Conservation (phyloP, 1,140 invertebrate genomes). For the Papilio polytes region DNA sequence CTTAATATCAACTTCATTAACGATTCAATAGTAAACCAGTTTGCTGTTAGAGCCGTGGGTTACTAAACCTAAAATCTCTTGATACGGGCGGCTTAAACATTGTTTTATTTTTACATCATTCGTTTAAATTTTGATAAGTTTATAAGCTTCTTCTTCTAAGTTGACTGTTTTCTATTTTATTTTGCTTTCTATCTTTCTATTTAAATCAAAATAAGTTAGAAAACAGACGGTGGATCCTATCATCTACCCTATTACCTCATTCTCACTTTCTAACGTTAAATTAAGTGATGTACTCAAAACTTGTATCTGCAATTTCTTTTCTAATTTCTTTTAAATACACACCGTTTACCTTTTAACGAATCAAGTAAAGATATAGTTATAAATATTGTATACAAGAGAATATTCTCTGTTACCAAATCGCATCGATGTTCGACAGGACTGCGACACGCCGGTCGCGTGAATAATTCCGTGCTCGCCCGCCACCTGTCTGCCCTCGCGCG, state of each 20-base stretch:
- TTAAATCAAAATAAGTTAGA: too few relatives aligned
- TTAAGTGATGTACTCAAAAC: not conserved
- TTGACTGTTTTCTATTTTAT: too few relatives aligned
- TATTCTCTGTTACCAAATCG: not conserved
- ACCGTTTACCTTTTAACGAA: not conserved
- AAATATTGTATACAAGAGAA: too few relatives aligned
- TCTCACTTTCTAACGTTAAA: too few relatives aligned
- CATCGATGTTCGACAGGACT: constrained; percentile 9
- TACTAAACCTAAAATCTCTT: not conserved
- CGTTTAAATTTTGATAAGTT: too few relatives aligned
- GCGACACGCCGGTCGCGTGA: constrained; percentile 2
- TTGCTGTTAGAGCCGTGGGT: not conserved
- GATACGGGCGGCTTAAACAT: too few relatives aligned
- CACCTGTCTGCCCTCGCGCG: not conserved
- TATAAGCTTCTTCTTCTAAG: too few relatives aligned
- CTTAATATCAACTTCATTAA: constrained; percentile 9
- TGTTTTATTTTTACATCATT: too few relatives aligned
- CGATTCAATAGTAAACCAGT: not conserved
- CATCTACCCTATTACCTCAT: too few relatives aligned
- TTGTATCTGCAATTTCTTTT: too few relatives aligned
- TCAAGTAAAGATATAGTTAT: not conserved
- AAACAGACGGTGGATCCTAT: too few relatives aligned
- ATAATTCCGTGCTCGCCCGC: constrained; percentile 4
- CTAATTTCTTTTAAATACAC: not conserved
- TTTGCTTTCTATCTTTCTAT: too few relatives aligned